Evolutionary conservation across 2,797 vertebrate genomes (phyloP).

Genomic region (Manis javanica): DNA sequence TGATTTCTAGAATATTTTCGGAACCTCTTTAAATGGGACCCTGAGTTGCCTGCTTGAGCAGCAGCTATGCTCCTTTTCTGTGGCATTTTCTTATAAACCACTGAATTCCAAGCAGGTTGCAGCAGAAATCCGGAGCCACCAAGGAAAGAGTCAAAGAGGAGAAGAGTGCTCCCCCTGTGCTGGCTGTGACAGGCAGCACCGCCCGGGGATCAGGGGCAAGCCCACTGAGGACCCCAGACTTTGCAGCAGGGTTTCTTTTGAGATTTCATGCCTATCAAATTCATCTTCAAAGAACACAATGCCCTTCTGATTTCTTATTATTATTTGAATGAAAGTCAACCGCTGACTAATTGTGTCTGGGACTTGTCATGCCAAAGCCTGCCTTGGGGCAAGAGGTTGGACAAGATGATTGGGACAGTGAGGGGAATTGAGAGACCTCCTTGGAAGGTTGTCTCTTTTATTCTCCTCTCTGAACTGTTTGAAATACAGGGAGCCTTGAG

Average conservation of each 20-base stretch:
- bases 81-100: neutral
- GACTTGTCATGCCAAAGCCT: neutral
- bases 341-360: constrained; percentile 30
- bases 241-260: constrained; percentile 30
- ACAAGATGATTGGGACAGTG: neutral
- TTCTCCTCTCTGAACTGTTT: neutral
- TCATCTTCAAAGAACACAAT: constrained; percentile 52
- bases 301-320: constrained; percentile 19
- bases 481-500: neutral
- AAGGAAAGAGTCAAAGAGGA: neutral
- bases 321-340: constrained; percentile 45
- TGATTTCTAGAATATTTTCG: constrained; percentile 27
- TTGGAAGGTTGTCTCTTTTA: constrained; percentile 1
- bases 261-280: constrained; percentile 33
- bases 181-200: neutral
- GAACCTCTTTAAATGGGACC: neutral
- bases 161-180: neutral
- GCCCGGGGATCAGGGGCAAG: neutral
- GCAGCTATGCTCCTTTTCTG: neutral
- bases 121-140: neutral
- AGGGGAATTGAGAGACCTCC: neutral
- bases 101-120: neutral
- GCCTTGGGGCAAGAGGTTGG: neutral
- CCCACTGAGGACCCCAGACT: neutral
- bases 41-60: neutral